Base-by-base conservation (phyloP, 2,797 vertebrate genomes). In the Dromococcyx pavoninus region DNA sequence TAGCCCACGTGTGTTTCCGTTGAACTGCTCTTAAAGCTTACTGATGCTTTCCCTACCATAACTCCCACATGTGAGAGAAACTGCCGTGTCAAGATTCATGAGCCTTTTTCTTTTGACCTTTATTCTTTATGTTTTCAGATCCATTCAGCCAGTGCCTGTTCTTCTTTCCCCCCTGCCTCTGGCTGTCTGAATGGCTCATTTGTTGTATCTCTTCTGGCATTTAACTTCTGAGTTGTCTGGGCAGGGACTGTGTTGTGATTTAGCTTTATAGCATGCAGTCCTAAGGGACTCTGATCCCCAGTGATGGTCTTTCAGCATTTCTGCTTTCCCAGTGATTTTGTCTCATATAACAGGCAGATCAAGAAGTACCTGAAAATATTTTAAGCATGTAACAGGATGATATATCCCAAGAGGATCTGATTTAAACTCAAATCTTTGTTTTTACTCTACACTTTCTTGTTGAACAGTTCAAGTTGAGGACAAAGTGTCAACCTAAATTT, bases 391-490 rank as follows among this genome's bases (percentile, higher is more conserved):
- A 85, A 30, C 30, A 73, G 6, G 67, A 43, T 79, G 33, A 30
- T 28, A 35, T 17, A 57, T 73, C 33, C 53, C 70, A 61, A 70
- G 64, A 82, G 15, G 86, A 67, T 43, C 33, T 22, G 54, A 88
- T 86, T 91, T 67, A 82, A 86, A 53, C 41, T 22, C 33, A 88
- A 71, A 76, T 64, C 15, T 91, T 64, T 83, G 33, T 16, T 75
- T 96, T 84, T 73, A 61, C 15, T 64, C 5, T 76, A 41, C n/a
- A 28, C 7, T 74, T 92, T 62, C 41, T 76, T 78, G 56, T 33
- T 64, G 37, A 91, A 61, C 17, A 65, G 71, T 95, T 90, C 83
- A 94, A 86, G 33, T 67, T 82, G 88, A 95, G 91, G 80, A 90
- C 71, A 65, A 79, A 22, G 12, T 5, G 74, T 85, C 88, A 96